Conservation (phyloP, 2,113 vertebrate species). For the Pseudopodoces humilis region DNA sequence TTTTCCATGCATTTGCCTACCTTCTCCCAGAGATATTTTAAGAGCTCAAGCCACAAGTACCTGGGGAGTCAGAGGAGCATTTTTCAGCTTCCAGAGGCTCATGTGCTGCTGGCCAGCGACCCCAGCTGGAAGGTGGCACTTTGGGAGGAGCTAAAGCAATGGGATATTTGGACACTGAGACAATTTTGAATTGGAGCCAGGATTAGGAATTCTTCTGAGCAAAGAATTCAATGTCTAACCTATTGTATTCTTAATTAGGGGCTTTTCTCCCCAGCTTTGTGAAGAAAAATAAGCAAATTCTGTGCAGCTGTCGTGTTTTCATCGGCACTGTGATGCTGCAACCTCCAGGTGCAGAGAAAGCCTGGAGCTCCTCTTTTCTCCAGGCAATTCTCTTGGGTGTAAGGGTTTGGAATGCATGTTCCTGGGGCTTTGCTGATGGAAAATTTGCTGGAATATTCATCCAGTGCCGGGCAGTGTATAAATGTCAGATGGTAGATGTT, state of each 20-base stretch:
- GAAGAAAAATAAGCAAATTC: not conserved
- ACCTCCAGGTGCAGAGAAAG: not conserved
- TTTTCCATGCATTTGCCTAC: not conserved
- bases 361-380: not conserved
- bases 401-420: not conserved
- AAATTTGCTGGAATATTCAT: not conserved
- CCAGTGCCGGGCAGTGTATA: not conserved
- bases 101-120: not conserved
- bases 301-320: rapidly evolving
- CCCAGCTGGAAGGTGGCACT: not conserved
- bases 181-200: not conserved
- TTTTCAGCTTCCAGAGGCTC: not conserved
- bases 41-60: not conserved
- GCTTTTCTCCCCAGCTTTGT: rapidly evolving
- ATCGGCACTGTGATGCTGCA: rapidly evolving
- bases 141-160: not conserved
- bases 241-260: not conserved
- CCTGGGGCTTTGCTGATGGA: not conserved
- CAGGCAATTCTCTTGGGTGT: not conserved
- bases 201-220: not conserved
- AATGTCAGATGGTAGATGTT: not conserved
- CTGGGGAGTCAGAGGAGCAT: not conserved
- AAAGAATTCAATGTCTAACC: not conserved
- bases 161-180: not conserved
- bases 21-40: not conserved